Percentiles rank a stretch among this genome's conserved stretches.
phyloP scores from a whole-genome alignment of 1,140 invertebrate species.

The Trichogramma pretiosum region DNA sequence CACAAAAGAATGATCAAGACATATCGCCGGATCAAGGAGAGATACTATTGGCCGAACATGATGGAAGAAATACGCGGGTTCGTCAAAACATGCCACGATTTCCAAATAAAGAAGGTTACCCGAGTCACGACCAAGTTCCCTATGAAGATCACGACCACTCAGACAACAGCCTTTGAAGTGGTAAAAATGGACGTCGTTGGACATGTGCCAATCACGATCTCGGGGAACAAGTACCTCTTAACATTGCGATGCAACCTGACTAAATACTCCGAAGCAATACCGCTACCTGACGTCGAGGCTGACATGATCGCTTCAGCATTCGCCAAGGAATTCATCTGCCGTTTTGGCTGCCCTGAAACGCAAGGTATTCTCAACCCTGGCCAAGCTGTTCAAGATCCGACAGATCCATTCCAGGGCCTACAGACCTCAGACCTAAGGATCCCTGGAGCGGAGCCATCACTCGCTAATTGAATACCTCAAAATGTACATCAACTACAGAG shows the following conservation, averaged over 20 bases:
- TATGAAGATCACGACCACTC: background rate
- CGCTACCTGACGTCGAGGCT: conserved; percentile 19
- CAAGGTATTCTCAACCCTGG: background rate
- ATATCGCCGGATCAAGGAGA: conserved; percentile 27
- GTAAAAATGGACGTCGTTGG: conserved; percentile 10
- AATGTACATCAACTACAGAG: background rate
- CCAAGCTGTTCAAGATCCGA: too few relatives aligned
- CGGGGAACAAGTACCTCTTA: background rate
- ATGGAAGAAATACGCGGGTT: too few relatives aligned
- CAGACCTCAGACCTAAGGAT: background rate
- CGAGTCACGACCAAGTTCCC: background rate
- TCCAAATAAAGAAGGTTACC: background rate
- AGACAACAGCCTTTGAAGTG: too few relatives aligned
- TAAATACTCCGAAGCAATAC: conserved; percentile 5
- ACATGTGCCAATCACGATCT: background rate
- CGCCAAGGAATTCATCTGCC: background rate
- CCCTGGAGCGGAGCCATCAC: too few relatives aligned
- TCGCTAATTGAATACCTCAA: too few relatives aligned
- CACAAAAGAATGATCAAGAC: conserved; percentile 32
- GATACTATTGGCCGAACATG: conserved; percentile 35
- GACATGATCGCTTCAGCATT: too few relatives aligned
- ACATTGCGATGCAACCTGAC: background rate
- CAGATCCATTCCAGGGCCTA: background rate
- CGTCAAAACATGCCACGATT: too few relatives aligned
- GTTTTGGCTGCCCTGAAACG: background rate